These are phyloP conservation scores for Aphrocallistes beatrix DNA, from an alignment of 37 sponge, comb jelly and placozoan genomes.

Conservation along the genomic window DNA sequence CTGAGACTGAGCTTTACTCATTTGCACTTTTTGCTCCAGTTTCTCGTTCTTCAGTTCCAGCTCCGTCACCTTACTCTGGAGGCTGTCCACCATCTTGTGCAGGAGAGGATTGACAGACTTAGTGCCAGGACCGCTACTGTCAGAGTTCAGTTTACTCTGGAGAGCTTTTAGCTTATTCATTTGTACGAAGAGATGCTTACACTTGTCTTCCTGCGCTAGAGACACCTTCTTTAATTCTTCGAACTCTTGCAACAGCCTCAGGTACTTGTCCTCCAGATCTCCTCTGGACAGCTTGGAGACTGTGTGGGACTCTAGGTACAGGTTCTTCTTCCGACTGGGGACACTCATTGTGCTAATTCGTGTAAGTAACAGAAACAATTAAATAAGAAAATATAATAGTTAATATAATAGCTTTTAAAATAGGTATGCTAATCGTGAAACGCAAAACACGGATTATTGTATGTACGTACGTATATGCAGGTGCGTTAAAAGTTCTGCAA, in stretches of 20 bases:
- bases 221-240: neutral
- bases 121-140: neutral
- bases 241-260: constrained; percentile 49
- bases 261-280: constrained; percentile 61
- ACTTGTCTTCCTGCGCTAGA: neutral
- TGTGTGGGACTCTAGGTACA: constrained; percentile 19
- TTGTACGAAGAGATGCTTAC: neutral
- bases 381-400: too few species aligned
- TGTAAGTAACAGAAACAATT: too few species aligned
- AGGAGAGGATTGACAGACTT: neutral
- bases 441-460: too few species aligned
- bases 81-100: constrained; percentile 21
- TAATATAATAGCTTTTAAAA: too few species aligned
- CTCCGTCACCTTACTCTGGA: constrained; percentile 14
- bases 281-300: constrained; percentile 36
- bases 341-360: constrained; percentile 5
- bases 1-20: neutral
- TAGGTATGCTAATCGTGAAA: too few species aligned
- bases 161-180: neutral
- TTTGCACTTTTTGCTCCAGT: neutral
- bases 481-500: too few species aligned
- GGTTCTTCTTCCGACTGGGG: neutral
- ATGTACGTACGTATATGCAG: too few species aligned
- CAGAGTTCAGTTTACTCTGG: neutral
- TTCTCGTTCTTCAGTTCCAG: constrained; percentile 31